Percentiles rank a stretch among this genome's conserved stretches.
Conservation (phyloP, 2,113 vertebrate genomes). For the Engraulis encrasicolus region DNA sequence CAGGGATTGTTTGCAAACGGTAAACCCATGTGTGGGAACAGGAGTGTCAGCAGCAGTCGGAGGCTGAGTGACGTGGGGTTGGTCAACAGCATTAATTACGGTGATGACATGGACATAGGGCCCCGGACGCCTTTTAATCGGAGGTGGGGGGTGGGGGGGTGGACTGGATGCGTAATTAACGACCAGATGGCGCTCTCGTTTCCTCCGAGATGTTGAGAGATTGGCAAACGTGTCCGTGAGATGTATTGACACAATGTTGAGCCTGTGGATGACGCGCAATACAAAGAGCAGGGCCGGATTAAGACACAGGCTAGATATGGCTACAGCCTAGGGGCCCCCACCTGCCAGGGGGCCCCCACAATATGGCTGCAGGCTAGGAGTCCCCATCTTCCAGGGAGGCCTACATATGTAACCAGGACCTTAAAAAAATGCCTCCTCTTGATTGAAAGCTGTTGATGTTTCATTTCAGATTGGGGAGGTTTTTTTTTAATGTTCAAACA, state of each 20-base stretch:
- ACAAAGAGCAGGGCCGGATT: background rate
- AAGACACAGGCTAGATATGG: no score
- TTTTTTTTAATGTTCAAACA: background rate
- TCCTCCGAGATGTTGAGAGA: constrained; percentile 33
- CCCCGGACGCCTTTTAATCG: constrained; percentile 42
- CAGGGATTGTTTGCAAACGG: no score
- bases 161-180: no score
- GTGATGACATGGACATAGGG: constrained; percentile 34
- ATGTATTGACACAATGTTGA: background rate
- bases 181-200: constrained; percentile 48
- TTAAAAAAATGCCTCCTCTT: background rate
- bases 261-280: background rate
- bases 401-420: no score
- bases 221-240: background rate
- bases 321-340: no score
- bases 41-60: background rate
- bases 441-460: background rate
- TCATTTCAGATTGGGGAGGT: background rate
- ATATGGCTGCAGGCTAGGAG: no score
- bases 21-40: no score
- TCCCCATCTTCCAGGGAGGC: no score
- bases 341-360: no score
- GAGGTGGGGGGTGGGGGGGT: no score
- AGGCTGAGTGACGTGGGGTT: background rate
- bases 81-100: constrained; percentile 31